These are phyloP conservation scores for Gonocerus acuteangulatus DNA, from an alignment of 2,888 invertebrate species.

Conservation along the genomic window DNA sequence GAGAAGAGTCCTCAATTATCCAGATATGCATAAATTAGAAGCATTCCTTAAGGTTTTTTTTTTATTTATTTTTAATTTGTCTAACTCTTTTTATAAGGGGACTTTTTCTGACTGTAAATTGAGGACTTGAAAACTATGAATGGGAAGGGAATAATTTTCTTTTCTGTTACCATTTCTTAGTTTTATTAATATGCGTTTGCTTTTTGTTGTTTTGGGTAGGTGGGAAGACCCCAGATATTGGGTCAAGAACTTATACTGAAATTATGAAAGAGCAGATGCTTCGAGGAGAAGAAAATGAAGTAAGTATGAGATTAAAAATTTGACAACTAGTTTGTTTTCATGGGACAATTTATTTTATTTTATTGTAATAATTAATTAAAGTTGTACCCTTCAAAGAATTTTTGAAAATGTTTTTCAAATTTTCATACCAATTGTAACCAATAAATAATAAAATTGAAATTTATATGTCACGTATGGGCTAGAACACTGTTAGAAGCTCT, in stretches of 20 bases:
- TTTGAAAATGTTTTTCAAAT: too few relatives aligned
- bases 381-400: too few relatives aligned
- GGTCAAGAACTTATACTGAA: conserved; percentile 88
- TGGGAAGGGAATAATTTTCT: background rate
- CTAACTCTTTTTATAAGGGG: background rate
- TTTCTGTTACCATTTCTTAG: background rate
- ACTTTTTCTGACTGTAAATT: background rate
- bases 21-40: background rate
- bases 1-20: conserved; percentile 24
- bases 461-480: too few relatives aligned
- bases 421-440: too few relatives aligned
- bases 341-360: background rate
- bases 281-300: conserved; percentile 85
- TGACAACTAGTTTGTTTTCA: background rate
- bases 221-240: conserved; percentile 95
- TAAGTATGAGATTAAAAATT: conserved; percentile 48
- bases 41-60: background rate
- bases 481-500: too few relatives aligned
- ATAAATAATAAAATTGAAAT: too few relatives aligned
- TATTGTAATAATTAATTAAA: background rate
- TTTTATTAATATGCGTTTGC: conserved; percentile 4
- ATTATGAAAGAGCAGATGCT: conserved; percentile 95
- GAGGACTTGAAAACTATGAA: conserved; percentile 7
- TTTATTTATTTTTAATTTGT: background rate
- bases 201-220: conserved; percentile 56